Evolutionary conservation across 2,888 invertebrate genomes (phyloP).

Genomic region (Xanthia icteritia): DNA sequence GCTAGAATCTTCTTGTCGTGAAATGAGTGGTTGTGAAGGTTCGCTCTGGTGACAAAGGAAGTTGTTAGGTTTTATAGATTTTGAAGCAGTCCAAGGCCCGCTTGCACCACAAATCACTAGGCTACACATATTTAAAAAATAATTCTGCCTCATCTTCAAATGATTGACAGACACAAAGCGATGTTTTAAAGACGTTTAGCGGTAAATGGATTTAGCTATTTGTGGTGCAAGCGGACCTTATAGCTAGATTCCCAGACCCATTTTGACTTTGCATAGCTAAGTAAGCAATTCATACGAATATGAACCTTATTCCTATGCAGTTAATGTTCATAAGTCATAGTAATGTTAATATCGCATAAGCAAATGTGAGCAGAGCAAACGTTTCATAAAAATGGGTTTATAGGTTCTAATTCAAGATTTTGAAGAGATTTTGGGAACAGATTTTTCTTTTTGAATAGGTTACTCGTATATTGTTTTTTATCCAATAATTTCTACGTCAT

Average conservation of each 20-base stretch:
- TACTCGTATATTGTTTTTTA: too few species aligned
- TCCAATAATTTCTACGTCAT: too few species aligned
- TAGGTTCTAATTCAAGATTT: too few species aligned
- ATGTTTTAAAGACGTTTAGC: background rate
- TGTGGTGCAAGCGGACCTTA: background rate
- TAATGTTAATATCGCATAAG: background rate
- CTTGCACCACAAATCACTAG: too few species aligned
- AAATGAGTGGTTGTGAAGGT: constrained; percentile 86
- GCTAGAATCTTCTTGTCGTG: constrained; percentile 87
- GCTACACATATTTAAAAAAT: too few species aligned
- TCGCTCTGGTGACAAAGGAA: constrained; percentile 75
- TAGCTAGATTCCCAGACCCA: background rate
- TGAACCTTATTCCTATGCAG: background rate
- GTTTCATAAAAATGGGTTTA: background rate
- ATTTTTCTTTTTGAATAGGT: too few species aligned
- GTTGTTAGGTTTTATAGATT: background rate
- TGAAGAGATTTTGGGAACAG: too few species aligned
- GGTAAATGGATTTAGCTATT: background rate
- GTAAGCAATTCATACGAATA: background rate
- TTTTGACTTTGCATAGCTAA: background rate
- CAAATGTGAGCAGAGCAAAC: background rate
- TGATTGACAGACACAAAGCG: background rate
- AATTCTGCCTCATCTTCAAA: background rate
- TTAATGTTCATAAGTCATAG: background rate
- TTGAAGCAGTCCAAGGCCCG: background rate